Percentiles rank a stretch among this genome's conserved stretches.
phyloP scores from a whole-genome alignment of 2,888 invertebrate species.

The Drosophila percnosoma region DNA sequence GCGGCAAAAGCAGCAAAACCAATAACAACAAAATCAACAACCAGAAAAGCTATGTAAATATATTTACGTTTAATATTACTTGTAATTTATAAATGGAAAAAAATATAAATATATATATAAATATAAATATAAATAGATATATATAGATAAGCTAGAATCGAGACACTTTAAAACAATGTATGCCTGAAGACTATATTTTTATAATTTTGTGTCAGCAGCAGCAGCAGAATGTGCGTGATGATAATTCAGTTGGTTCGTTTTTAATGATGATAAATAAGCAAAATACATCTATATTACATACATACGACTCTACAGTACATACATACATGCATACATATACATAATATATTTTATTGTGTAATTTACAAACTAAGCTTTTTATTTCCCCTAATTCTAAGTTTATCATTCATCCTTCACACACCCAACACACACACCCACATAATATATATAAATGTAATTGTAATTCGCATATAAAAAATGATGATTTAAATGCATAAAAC shows the following conservation, averaged over 20 bases:
- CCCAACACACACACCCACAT: conserved; percentile 51
- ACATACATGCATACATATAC: conserved; percentile 38
- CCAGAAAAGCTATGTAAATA: conserved; percentile 57
- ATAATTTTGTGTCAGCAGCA: conserved; percentile 65
- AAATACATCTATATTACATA: conserved; percentile 46
- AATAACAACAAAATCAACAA: conserved; percentile 27
- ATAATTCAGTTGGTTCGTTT: conserved; percentile 64
- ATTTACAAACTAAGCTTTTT: conserved; percentile 68
- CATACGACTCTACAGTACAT: conserved; percentile 45
- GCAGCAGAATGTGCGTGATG: conserved; percentile 51
- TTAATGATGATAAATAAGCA: conserved; percentile 42
- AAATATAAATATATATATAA: conserved; percentile 12
- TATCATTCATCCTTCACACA: conserved; percentile 53
- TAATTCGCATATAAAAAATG: conserved; percentile 58
- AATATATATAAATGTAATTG: conserved; percentile 59
- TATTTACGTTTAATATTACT: conserved; percentile 67
- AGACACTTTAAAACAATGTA: conserved; percentile 53
- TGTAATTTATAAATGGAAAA: conserved; percentile 63
- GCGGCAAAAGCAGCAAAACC: conserved; percentile 47
- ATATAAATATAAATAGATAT: conserved; percentile 15
- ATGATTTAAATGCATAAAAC: conserved; percentile 69
- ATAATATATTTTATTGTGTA: conserved; percentile 66
- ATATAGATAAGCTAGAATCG: conserved; percentile 45
- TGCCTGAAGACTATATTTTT: conserved; percentile 75
- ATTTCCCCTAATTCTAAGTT: conserved; percentile 67